Percentiles rank a stretch among this genome's conserved stretches.
Conservation (phyloP, 2,113 vertebrate genomes). For the Carlito syrichta region DNA sequence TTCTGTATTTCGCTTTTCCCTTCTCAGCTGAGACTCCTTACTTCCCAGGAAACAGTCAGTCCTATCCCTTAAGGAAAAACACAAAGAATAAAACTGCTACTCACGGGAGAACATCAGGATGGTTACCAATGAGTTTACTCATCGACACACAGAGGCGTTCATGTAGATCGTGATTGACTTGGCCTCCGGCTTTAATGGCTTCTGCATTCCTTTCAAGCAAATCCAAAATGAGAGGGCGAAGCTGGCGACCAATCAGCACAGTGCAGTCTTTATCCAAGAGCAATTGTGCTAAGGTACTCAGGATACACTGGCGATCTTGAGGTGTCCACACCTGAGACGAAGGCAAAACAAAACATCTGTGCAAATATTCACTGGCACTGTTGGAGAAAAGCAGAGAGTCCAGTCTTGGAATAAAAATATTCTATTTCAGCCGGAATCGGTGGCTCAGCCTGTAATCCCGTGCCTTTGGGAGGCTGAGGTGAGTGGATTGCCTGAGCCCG, state of each 20-base stretch:
- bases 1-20: not conserved
- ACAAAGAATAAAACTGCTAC: constrained; percentile 68
- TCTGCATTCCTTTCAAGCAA: constrained; percentile 93
- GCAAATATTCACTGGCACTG: not conserved
- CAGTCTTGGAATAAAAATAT: not conserved
- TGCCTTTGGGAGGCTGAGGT: too few species aligned
- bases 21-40: not conserved
- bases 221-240: constrained; percentile 92
- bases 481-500: too few species aligned
- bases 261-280: constrained; percentile 95
- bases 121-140: constrained; percentile 90
- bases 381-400: not conserved
- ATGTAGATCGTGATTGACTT: constrained; percentile 93
- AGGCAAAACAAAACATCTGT: not conserved
- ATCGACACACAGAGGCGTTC: constrained; percentile 96
- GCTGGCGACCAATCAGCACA: constrained; percentile 88
- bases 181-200: constrained; percentile 86
- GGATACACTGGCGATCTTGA: constrained; percentile 93
- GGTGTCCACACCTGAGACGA: constrained; percentile 89
- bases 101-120: constrained; percentile 94
- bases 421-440: too few species aligned
- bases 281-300: constrained; percentile 87
- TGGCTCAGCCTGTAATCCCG: too few species aligned
- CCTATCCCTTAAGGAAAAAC: not conserved
- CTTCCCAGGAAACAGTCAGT: fast-evolving